These are phyloP conservation scores for Podotricha telesiphe DNA, from an alignment of 2,888 invertebrate genomes.

Conservation along the genomic window DNA sequence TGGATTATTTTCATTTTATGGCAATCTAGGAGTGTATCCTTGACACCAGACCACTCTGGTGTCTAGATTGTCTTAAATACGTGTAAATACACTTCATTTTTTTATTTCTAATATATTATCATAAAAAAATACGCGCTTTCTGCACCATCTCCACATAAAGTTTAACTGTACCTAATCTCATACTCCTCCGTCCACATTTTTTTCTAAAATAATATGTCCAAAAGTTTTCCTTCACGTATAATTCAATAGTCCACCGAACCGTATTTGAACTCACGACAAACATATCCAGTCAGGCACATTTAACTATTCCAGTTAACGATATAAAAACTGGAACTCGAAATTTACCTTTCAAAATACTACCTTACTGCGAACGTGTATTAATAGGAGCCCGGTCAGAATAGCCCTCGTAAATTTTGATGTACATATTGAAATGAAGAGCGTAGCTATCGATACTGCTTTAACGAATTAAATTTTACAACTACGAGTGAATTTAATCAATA, in stretches of 20 bases:
- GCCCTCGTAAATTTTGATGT: slow-evolving; percentile 52
- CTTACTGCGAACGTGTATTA: slow-evolving; percentile 40
- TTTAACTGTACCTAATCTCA: no score
- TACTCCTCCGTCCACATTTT: no score
- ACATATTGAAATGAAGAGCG: slow-evolving; percentile 47
- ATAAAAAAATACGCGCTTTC: no score
- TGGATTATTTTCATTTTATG: no score
- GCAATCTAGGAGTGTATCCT: no score
- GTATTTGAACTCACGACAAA: neutral
- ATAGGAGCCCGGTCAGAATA: slow-evolving; percentile 37
- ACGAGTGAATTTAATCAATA: slow-evolving; percentile 8
- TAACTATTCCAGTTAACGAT: neutral
- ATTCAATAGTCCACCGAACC: neutral
- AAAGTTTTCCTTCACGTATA: no score
- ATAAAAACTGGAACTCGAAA: slow-evolving; percentile 6
- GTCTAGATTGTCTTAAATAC: no score
- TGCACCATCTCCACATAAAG: no score
- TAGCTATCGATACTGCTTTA: slow-evolving; percentile 26
- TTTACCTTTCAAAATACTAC: neutral
- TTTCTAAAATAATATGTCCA: no score
- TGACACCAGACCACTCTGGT: no score
- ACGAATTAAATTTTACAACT: slow-evolving; percentile 24
- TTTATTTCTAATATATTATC: no score
- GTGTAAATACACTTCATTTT: no score
- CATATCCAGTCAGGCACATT: neutral